phyloP scores from a whole-genome alignment of 64 coral and sea anemone species.

The Montipora efflorescens region DNA sequence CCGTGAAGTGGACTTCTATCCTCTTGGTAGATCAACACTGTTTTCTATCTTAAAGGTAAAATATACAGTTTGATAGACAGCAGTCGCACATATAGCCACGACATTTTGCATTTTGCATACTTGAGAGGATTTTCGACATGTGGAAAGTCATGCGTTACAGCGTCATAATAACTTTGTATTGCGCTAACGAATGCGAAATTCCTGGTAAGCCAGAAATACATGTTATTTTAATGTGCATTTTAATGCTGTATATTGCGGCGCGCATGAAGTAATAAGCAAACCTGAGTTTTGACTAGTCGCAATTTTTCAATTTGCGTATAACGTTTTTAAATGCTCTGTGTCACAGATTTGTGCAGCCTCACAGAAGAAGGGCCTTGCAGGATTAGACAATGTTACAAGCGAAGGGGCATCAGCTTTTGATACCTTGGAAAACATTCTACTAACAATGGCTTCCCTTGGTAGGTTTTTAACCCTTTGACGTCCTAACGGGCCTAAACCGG shows the following conservation, averaged over 20 bases:
- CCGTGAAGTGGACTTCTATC: constrained; percentile 61
- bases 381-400: constrained; percentile 62
- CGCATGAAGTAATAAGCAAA: not conserved
- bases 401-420: constrained; percentile 71
- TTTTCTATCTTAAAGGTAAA: constrained; percentile 80
- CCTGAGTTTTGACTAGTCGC: not conserved
- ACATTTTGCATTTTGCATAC: not conserved
- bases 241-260: not conserved
- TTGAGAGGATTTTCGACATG: not conserved
- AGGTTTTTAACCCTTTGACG: not conserved
- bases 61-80: not conserved
- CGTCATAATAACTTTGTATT: too few species aligned
- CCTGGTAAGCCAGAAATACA: not conserved
- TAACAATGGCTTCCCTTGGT: constrained; percentile 26
- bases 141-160: not conserved
- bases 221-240: not conserved
- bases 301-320: not conserved
- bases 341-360: too few species aligned
- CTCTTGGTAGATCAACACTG: constrained; percentile 75
- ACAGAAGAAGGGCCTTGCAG: constrained; percentile 54
- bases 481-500: too few species aligned
- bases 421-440: constrained; percentile 37
- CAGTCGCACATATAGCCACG: not conserved
- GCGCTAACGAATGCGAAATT: not conserved
- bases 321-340: not conserved